Percentiles rank a stretch among this genome's conserved stretches.
These are phyloP conservation scores for Sebastiscus albofasciatus DNA, from an alignment of 2,797 vertebrate species.

Conservation along the genomic window DNA sequence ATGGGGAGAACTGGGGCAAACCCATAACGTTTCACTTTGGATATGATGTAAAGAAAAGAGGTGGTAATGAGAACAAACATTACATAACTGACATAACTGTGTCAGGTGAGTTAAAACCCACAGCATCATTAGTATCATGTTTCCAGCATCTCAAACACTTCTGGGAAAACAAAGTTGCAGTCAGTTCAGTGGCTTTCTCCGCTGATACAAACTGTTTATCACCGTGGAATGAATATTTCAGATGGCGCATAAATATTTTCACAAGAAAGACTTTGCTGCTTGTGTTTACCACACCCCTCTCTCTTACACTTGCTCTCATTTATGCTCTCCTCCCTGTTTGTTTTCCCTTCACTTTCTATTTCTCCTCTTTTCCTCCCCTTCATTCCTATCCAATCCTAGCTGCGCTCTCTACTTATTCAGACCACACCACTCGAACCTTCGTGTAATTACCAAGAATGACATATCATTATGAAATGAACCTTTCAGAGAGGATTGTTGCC, in stretches of 20 bases:
- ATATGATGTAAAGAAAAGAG: conserved; percentile 18
- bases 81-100: conserved; percentile 44
- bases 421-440: conserved; percentile 29
- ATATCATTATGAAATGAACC: conserved; percentile 41
- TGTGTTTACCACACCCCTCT: conserved; percentile 1
- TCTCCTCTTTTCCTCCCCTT: neutral
- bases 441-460: conserved; percentile 39
- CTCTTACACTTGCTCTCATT: neutral
- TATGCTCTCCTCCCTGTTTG: neutral
- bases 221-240: conserved; percentile 24
- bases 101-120: conserved; percentile 14
- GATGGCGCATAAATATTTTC: conserved; percentile 20
- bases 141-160: conserved; percentile 5
- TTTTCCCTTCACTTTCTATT: conserved; percentile 12
- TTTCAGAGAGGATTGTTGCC: neutral
- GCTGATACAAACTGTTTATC: conserved; percentile 16
- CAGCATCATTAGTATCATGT: conserved; percentile 16
- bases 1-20: conserved; percentile 3
- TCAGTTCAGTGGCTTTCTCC: conserved; percentile 2
- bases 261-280: neutral
- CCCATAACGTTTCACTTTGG: neutral
- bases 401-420: conserved; percentile 28
- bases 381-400: neutral
- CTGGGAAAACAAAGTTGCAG: neutral
- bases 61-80: neutral